Evolutionary conservation across 37 sponge, comb jelly and placozoan species (phyloP).

Genomic region (Ephydatia muelleri): DNA sequence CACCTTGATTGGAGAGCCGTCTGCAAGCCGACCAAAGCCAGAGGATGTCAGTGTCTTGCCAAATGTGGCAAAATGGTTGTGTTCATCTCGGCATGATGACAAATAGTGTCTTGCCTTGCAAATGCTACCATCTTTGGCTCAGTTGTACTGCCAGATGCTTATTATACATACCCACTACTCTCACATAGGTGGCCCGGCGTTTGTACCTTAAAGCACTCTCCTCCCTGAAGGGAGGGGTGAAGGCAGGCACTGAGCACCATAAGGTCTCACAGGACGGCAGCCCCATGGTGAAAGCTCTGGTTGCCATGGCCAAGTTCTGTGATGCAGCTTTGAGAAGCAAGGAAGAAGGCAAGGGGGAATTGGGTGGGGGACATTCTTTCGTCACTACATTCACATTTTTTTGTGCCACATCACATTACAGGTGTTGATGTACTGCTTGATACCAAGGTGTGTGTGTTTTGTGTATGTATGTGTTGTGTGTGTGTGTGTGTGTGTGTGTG

Average conservation of each 20-base stretch:
- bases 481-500: no score
- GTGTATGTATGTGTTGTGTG: background rate
- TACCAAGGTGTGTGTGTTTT: conserved; percentile 13
- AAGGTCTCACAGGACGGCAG: conserved; percentile 35
- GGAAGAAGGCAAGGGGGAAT: conserved; percentile 21
- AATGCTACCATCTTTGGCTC: background rate
- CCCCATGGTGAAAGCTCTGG: conserved; percentile 62
- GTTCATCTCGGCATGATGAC: background rate
- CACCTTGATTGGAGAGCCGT: conserved; percentile 2
- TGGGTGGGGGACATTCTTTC: no score
- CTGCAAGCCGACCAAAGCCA: background rate
- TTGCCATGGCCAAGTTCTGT: conserved; percentile 84
- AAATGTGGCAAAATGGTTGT: background rate
- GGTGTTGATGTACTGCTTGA: conserved; percentile 31
- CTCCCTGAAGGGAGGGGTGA: conserved; percentile 60
- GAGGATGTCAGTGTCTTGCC: conserved; percentile 3
- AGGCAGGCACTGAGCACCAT: conserved; percentile 54
- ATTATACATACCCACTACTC: background rate
- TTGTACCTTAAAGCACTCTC: conserved; percentile 58
- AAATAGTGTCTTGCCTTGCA: background rate
- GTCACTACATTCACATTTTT: background rate
- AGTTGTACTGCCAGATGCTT: background rate
- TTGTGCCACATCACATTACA: background rate
- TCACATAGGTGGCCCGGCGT: conserved; percentile 47
- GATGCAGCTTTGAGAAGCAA: conserved; percentile 61